Conservation (phyloP, 92 coral and sea anemone species). For the Chrysogorgia sp. region DNA sequence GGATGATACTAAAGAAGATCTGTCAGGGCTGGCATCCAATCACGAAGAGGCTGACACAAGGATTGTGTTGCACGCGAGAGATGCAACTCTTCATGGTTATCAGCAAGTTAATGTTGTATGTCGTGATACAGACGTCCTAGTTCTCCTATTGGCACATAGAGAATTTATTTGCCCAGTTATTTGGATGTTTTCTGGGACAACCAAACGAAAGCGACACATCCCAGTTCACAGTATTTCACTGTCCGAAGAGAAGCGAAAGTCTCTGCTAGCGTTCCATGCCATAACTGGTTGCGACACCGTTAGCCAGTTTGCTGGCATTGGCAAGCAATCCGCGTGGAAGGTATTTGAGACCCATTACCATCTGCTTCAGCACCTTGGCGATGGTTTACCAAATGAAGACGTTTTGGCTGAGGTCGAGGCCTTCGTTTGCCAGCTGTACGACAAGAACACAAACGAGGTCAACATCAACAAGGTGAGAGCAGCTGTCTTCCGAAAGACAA, state of each 20-base stretch:
- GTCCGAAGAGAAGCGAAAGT: conserved; percentile 51
- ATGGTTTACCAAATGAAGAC: conserved; percentile 21
- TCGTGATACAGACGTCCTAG: conserved; percentile 64
- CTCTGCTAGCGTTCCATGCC: conserved; percentile 53
- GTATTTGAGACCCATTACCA: conserved; percentile 8
- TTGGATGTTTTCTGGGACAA: conserved; percentile 73
- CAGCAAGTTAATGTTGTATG: conserved; percentile 63
- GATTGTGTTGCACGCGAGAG: conserved; percentile 65
- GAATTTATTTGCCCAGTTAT: conserved; percentile 55
- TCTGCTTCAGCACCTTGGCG: conserved; percentile 47
- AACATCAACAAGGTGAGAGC: too few relatives aligned
- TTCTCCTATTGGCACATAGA: conserved; percentile 70
- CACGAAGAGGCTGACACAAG: conserved; percentile 69
- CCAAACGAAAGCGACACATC: conserved; percentile 48
- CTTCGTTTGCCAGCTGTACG: conserved; percentile 66
- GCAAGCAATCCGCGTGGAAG: conserved; percentile 37
- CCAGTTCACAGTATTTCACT: conserved; percentile 58
- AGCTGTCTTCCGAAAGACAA: too few relatives aligned
- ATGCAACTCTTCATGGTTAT: conserved; percentile 63
- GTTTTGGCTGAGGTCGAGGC: conserved; percentile 67
- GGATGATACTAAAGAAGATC: conserved; percentile 5
- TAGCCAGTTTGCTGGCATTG: conserved; percentile 34
- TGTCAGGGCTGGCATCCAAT: conserved; percentile 35
- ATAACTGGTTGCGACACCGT: conserved; percentile 44
- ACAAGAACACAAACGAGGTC: not conserved